Evolutionary conservation across 2,888 invertebrate species (phyloP).

Genomic region (Chrysolina haemoptera): DNA sequence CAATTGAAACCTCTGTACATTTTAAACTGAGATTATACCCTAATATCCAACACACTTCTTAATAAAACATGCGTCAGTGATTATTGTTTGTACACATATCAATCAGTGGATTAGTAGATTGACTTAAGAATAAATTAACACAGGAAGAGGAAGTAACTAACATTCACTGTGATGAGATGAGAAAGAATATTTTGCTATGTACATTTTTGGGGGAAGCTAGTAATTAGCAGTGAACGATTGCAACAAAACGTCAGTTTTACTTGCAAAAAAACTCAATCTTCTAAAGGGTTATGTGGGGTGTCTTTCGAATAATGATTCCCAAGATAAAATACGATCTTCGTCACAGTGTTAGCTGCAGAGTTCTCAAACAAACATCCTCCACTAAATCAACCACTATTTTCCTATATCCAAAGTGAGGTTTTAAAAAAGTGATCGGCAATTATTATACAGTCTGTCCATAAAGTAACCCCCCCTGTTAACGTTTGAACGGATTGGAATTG

Average conservation of each 20-base stretch:
- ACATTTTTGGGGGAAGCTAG: background rate
- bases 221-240: background rate
- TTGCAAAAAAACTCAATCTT: background rate
- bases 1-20: constrained; percentile 9
- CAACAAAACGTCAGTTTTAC: background rate
- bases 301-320: background rate
- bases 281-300: background rate
- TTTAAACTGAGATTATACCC: background rate
- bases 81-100: constrained; percentile 9
- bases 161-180: constrained; percentile 24
- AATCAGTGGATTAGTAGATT: constrained; percentile 13
- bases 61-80: constrained; percentile 5
- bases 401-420: background rate
- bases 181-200: constrained; percentile 4
- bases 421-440: no score
- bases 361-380: background rate
- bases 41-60: background rate
- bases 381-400: background rate
- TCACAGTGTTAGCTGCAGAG: background rate
- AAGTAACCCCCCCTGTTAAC: no score
- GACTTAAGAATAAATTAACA: constrained; percentile 30
- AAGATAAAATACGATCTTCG: background rate
- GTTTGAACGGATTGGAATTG: no score
- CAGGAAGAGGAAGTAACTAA: constrained; percentile 24
- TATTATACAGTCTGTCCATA: no score